Conservation (phyloP, 2,888 invertebrate species). For the Prenolepis imparis region DNA sequence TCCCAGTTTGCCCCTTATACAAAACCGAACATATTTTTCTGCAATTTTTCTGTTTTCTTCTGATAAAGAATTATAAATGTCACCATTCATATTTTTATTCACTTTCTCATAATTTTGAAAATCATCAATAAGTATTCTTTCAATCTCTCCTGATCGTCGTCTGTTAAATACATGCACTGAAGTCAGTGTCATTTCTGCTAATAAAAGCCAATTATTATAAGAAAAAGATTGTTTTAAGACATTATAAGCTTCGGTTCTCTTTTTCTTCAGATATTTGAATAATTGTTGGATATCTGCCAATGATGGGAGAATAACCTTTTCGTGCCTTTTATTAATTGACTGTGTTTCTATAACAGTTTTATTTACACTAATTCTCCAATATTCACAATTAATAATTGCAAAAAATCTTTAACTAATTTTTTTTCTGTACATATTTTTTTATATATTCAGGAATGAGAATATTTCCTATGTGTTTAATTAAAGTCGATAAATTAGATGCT, state of each 20-base stretch:
- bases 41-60: background rate
- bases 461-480: background rate
- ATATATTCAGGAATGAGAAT: background rate
- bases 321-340: background rate
- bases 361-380: background rate
- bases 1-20: no score
- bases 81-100: no score
- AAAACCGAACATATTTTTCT: background rate
- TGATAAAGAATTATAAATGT: background rate
- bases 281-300: background rate
- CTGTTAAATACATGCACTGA: background rate
- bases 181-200: background rate
- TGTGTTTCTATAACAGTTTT: background rate
- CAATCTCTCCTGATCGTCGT: conserved; percentile 5
- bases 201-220: background rate
- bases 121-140: background rate
- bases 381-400: background rate
- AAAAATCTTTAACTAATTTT: background rate
- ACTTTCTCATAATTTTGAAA: no score
- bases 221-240: background rate
- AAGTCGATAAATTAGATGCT: background rate
- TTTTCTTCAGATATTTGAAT: background rate
- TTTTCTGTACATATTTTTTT: background rate
- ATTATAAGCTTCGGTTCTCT: background rate
- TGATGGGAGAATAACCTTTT: background rate